Percentiles rank a stretch among this genome's conserved stretches.
phyloP scores from a whole-genome alignment of 2,888 invertebrate genomes.

The Mimas tiliae region DNA sequence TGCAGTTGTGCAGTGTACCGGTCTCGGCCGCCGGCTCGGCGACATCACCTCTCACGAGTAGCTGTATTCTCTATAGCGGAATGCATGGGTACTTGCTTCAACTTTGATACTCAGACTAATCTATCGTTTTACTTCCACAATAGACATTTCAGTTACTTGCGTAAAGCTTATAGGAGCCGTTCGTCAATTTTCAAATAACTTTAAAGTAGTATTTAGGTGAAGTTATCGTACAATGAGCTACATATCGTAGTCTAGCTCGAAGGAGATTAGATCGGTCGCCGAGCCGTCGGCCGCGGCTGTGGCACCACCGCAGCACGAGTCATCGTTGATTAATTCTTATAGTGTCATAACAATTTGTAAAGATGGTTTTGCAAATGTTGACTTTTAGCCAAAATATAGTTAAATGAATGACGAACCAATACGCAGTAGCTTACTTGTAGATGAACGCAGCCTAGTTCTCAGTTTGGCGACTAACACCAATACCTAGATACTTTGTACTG shows the following conservation, averaged over 20 bases:
- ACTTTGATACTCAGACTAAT: constrained; percentile 3
- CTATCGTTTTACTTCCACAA: neutral
- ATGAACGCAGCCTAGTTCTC: constrained; percentile 81
- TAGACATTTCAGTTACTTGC: constrained; percentile 23
- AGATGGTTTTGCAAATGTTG: constrained; percentile 82
- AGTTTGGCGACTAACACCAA: constrained; percentile 82
- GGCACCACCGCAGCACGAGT: constrained; percentile 59
- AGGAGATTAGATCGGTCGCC: constrained; percentile 49
- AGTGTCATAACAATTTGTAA: constrained; percentile 83
- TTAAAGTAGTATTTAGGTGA: constrained; percentile 56
- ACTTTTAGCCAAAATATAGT: constrained; percentile 84
- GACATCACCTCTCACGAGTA: constrained; percentile 36
- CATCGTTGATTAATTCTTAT: constrained; percentile 82
- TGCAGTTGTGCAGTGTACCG: constrained; percentile 12
- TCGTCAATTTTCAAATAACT: constrained; percentile 59
- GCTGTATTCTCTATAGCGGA: constrained; percentile 35
- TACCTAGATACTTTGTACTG: constrained; percentile 80
- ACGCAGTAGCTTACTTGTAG: constrained; percentile 83
- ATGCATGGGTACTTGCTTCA: constrained; percentile 63
- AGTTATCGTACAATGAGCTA: constrained; percentile 60
- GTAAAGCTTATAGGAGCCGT: constrained; percentile 59
- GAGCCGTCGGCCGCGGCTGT: constrained; percentile 63
- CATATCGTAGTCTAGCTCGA: constrained; percentile 70
- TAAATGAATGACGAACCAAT: constrained; percentile 84
- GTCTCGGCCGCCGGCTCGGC: constrained; percentile 60